Conservation (phyloP, 2,113 vertebrate species). For the Seriola rivoliana region DNA sequence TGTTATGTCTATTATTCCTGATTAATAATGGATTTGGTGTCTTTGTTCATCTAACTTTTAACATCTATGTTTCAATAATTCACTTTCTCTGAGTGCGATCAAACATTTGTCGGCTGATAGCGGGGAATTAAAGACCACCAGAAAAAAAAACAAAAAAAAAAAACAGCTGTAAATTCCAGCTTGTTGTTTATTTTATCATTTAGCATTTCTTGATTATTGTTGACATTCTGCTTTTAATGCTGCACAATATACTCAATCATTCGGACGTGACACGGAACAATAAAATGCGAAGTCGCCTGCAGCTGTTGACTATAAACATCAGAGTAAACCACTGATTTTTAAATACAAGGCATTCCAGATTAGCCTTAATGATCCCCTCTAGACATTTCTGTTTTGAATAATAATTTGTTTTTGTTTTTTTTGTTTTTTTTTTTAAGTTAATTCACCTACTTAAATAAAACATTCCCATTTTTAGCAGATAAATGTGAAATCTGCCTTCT, state of each 20-base stretch:
- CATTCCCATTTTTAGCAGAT: too few species aligned
- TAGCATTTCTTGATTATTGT: background rate
- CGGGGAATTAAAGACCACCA: too few species aligned
- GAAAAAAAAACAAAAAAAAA: too few species aligned
- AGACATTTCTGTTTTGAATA: background rate
- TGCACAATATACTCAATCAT: background rate
- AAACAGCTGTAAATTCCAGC: background rate
- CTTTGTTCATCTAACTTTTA: background rate
- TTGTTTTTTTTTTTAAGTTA: too few species aligned
- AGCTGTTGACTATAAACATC: background rate
- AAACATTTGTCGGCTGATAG: background rate
- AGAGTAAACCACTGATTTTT: background rate
- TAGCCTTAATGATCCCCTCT: background rate
- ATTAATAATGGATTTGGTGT: background rate
- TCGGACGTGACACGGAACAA: background rate
- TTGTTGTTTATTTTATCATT: background rate
- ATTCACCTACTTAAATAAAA: background rate
- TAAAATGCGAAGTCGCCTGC: too few species aligned
- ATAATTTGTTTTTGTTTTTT: too few species aligned
- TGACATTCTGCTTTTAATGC: background rate
- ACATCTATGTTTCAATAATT: background rate
- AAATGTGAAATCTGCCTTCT: background rate
- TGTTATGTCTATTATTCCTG: background rate
- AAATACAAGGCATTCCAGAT: background rate
- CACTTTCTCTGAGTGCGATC: background rate